Evolutionary conservation across 2,797 vertebrate genomes (phyloP).

Genomic region (Hydrocynus forskahlii): DNA sequence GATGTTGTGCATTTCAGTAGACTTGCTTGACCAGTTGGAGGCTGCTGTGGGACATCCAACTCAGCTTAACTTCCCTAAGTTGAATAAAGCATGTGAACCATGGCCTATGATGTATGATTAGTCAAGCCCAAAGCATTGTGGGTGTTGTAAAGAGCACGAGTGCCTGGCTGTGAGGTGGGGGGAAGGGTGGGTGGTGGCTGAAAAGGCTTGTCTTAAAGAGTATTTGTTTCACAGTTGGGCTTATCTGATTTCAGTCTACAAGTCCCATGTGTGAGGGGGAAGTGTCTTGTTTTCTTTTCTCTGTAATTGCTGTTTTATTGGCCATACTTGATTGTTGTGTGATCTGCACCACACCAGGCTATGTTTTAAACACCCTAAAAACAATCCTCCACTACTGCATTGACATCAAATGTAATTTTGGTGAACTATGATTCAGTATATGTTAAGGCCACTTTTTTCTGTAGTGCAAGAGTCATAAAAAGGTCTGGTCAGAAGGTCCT

Average conservation of each 20-base stretch:
- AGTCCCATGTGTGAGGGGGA: slow-evolving; percentile 68
- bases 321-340: slow-evolving; percentile 68
- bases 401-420: too few species aligned
- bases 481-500: slow-evolving; percentile 9
- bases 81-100: slow-evolving; percentile 76
- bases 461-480: not conserved
- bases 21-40: slow-evolving; percentile 74
- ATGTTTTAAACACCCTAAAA: not conserved
- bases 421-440: not conserved
- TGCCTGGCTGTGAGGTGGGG: slow-evolving; percentile 43
- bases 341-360: slow-evolving; percentile 56
- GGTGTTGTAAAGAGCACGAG: slow-evolving; percentile 66
- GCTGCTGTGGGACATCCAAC: slow-evolving; percentile 78
- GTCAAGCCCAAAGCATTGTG: slow-evolving; percentile 61
- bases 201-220: slow-evolving; percentile 67
- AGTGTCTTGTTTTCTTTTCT: slow-evolving; percentile 62
- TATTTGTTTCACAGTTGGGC: slow-evolving; percentile 61
- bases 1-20: slow-evolving; percentile 53
- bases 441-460: not conserved
- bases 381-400: not conserved
- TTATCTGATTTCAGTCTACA: slow-evolving; percentile 58
- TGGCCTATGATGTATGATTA: slow-evolving; percentile 67
- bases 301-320: slow-evolving; percentile 65
- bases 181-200: slow-evolving; percentile 61
- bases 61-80: slow-evolving; percentile 75